phyloP scores from a whole-genome alignment of 2,888 invertebrate genomes.

The Masnerella sp. region DNA sequence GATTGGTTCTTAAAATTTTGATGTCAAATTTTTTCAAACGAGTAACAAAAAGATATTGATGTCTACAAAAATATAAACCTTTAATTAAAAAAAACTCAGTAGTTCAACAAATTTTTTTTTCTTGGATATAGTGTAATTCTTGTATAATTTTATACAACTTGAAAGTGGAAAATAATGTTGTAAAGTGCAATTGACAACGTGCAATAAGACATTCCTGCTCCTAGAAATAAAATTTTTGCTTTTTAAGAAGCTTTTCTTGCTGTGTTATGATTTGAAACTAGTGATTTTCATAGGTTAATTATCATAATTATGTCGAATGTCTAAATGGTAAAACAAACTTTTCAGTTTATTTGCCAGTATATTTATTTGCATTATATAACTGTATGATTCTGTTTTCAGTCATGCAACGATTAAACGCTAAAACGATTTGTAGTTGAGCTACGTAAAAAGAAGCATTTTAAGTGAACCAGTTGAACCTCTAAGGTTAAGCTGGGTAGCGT shows the following conservation, averaged over 20 bases:
- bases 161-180: too few species aligned
- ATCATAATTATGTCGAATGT: too few species aligned
- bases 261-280: neutral
- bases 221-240: neutral
- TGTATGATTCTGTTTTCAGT: constrained; percentile 30
- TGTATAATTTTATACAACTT: too few species aligned
- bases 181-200: constrained; percentile 16
- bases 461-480: constrained; percentile 23
- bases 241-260: constrained; percentile 1
- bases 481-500: constrained; percentile 11
- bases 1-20: too few species aligned
- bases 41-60: too few species aligned
- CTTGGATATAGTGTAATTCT: too few species aligned
- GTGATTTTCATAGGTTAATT: neutral
- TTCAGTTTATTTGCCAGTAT: too few species aligned
- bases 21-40: too few species aligned
- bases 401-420: constrained; percentile 39
- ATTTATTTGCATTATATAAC: constrained; percentile 28
- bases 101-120: too few species aligned
- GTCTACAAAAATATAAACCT: too few species aligned
- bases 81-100: too few species aligned
- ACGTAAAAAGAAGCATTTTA: constrained; percentile 40
- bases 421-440: constrained; percentile 32
- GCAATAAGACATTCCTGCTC: constrained; percentile 25
- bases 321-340: too few species aligned